Evolutionary conservation across 1,140 invertebrate species (phyloP), one percentile per base, ranked within the genome.

Genomic region (Leptonema lineaticorne): DNA sequence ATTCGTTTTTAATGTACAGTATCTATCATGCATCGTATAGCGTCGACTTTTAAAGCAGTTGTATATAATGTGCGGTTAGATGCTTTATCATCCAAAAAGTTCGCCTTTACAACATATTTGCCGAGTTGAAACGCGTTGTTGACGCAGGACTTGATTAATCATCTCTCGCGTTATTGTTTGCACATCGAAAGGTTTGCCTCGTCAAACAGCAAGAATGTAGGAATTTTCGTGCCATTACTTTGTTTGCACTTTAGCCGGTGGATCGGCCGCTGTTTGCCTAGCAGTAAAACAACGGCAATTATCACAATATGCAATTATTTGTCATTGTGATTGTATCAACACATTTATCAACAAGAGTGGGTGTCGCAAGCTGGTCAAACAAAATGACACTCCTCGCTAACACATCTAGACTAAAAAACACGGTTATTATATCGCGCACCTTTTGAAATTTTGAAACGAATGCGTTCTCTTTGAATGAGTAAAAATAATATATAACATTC

Each of bases 201-300:
- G 24, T 59, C 57, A 33, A 59, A 59, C 57, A 30, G 26, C 30
- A 59, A 45, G 59, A 62, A 41, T 45, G 59, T 62, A 6, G 59
- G 59, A 62, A 62, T 62, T 62, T 62, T 62, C 59, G 30, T 62
- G 59, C 59, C 57, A 30, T 37, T 62, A 62, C 29, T 20, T n/a
- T 62, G 59, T 62, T 62, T 62, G 33, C 62, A 41, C 28, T 64
- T 64, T 64, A 37, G 30, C 33, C 62, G 29, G 45, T 33, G 41
- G 62, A 46, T 46, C 62, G 41, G 62, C 46, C 11, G 16, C 24
- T 64, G 62, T 64, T 64, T 64, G 46, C 27, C 24, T 33, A 50
- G 46, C 62, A 53, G 62, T 50, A 33, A 64, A 64, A 64, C 62
- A 64, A 64, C 62, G 62, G 45, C 62, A 64, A 64, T 64, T 64